These are phyloP conservation scores for Fragum sueziense DNA, from an alignment of 2,888 invertebrate genomes.

Conservation along the genomic window DNA sequence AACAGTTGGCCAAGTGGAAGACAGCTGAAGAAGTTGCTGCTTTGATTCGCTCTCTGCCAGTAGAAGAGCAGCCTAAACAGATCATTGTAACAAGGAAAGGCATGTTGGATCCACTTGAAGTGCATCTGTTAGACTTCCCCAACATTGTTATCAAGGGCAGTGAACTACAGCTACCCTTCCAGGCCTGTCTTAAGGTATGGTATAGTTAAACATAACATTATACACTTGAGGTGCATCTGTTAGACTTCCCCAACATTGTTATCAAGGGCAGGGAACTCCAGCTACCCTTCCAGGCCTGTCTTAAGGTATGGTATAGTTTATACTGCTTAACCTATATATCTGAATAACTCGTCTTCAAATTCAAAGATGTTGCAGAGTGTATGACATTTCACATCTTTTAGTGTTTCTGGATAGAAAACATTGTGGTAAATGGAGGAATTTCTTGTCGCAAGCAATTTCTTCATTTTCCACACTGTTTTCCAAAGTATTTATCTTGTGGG, in stretches of 20 bases:
- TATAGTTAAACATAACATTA: background rate
- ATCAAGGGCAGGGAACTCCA: too few species aligned
- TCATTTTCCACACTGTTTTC: too few species aligned
- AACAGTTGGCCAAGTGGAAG: slow-evolving; percentile 98
- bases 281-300: too few species aligned
- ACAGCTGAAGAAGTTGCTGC: slow-evolving; percentile 99
- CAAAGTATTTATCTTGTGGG: too few species aligned
- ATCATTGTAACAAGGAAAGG: slow-evolving; percentile 99
- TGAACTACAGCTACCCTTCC: slow-evolving; percentile 97
- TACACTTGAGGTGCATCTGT: too few species aligned
- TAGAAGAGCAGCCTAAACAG: slow-evolving; percentile 99
- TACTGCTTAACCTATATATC: too few species aligned
- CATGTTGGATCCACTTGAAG: slow-evolving; percentile 99
- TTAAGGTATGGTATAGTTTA: too few species aligned
- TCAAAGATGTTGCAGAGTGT: too few species aligned
- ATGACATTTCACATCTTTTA: too few species aligned
- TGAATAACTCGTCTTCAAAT: too few species aligned
- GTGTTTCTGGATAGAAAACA: background rate
- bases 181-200: slow-evolving; percentile 95
- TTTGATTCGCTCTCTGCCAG: slow-evolving; percentile 98
- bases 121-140: slow-evolving; percentile 99
- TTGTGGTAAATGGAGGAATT: background rate
- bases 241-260: background rate
- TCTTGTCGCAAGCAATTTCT: background rate
- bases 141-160: slow-evolving; percentile 99